Conservation (phyloP, 2,888 invertebrate genomes). For the Margaritifera margaritifera region DNA sequence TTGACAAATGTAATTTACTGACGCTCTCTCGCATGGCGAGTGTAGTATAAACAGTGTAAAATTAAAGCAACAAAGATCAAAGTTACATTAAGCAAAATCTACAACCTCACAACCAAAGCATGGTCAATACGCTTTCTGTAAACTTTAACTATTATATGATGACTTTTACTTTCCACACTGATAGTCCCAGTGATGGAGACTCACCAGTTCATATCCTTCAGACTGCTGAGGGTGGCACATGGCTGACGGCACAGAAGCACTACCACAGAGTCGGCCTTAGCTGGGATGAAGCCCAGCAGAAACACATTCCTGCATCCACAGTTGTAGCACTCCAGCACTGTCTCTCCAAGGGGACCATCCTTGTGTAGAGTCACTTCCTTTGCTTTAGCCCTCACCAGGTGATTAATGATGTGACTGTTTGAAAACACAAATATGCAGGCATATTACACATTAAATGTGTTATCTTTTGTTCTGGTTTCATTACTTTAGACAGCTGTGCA, state of each 20-base stretch:
- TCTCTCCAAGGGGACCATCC: slow-evolving; percentile 98
- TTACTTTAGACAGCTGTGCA: no score
- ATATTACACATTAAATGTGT: no score
- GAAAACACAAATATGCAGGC: slow-evolving; percentile 5
- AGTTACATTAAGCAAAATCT: no score
- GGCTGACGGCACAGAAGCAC: slow-evolving; percentile 97
- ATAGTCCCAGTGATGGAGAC: slow-evolving; percentile 24
- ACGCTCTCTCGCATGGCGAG: no score
- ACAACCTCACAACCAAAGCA: no score
- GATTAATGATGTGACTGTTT: slow-evolving; percentile 97
- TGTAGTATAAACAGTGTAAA: no score
- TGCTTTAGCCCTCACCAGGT: slow-evolving; percentile 98
- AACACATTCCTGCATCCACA: slow-evolving; percentile 99
- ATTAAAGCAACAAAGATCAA: no score
- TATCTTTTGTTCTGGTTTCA: no score
- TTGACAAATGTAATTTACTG: no score
- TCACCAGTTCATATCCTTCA: slow-evolving; percentile 98
- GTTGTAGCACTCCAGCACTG: slow-evolving; percentile 97
- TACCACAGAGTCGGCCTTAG: slow-evolving; percentile 98
- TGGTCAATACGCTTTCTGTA: no score
- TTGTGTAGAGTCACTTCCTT: slow-evolving; percentile 98
- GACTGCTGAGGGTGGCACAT: slow-evolving; percentile 95
- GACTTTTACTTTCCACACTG: no score
- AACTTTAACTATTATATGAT: no score
- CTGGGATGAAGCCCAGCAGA: slow-evolving; percentile 98